phyloP scores from a whole-genome alignment of 2,113 vertebrate species.

The Phrynocephalus versicolor region DNA sequence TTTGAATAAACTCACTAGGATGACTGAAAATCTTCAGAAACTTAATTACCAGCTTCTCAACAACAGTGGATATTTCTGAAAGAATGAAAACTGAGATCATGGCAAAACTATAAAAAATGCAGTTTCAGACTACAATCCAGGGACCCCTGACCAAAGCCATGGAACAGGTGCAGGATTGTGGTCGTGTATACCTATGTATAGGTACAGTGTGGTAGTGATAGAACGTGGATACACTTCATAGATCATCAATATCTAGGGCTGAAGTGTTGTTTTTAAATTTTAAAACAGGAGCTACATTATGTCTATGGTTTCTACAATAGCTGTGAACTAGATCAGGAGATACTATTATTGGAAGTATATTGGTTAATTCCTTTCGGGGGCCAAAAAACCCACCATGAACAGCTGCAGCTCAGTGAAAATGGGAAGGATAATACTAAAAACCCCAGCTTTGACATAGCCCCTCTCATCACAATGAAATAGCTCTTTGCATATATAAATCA shows the following conservation, averaged over 20 bases:
- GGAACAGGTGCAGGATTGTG: not conserved
- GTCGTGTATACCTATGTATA: not conserved
- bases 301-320: not conserved
- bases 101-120: constrained; percentile 5
- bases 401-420: too few species aligned
- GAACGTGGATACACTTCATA: too few species aligned
- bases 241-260: not conserved
- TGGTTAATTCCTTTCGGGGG: not conserved
- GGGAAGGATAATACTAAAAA: too few species aligned
- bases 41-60: constrained; percentile 21
- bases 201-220: not conserved
- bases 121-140: not conserved
- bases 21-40: too few species aligned
- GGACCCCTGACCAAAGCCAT: not conserved
- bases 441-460: too few species aligned
- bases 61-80: not conserved
- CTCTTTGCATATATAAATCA: too few species aligned
- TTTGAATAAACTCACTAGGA: too few species aligned
- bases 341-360: too few species aligned
- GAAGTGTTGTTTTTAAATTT: not conserved
- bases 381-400: too few species aligned
- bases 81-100: not conserved
- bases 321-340: not conserved
- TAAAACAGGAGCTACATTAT: not conserved
- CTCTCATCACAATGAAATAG: too few species aligned